Percentiles rank a stretch among this genome's conserved stretches.
Evolutionary conservation across 2,888 invertebrate species (phyloP).

Genomic region (Stratiomys singularior): DNA sequence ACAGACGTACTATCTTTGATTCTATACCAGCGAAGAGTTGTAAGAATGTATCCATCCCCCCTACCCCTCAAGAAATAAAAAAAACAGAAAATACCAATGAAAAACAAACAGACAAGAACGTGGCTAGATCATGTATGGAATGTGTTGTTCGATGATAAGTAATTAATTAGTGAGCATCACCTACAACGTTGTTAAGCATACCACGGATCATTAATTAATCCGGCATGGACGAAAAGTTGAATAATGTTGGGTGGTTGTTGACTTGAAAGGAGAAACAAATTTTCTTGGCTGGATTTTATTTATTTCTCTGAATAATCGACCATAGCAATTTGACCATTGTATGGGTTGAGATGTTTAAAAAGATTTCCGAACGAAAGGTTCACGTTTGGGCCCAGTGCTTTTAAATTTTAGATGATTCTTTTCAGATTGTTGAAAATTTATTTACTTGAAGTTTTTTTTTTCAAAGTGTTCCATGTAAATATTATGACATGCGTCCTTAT

Average conservation of each 20-base stretch:
- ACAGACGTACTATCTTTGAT: no score
- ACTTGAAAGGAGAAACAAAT: neutral
- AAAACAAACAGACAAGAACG: neutral
- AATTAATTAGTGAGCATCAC: slow-evolving; percentile 47
- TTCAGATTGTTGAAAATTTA: no score
- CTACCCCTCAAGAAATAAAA: neutral
- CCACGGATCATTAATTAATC: slow-evolving; percentile 49
- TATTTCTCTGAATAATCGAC: no score
- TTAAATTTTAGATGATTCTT: no score
- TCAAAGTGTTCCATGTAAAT: no score
- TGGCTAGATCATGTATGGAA: slow-evolving; percentile 19
- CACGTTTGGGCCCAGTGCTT: no score
- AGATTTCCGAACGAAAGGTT: no score
- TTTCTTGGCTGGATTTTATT: no score
- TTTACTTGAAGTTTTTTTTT: no score
- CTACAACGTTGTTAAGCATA: slow-evolving; percentile 49
- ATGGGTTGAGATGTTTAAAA: no score
- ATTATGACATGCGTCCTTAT: no score
- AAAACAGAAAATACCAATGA: neutral
- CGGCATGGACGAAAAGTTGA: slow-evolving; percentile 16
- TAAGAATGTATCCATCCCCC: neutral
- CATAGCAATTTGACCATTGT: no score
- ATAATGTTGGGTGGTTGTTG: neutral
- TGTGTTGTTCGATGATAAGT: slow-evolving; percentile 40
- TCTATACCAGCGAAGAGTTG: neutral